Evolutionary conservation across 2,113 vertebrate species (phyloP), one percentile per base, ranked within the genome.

Genomic region (Pluvialis apricaria): DNA sequence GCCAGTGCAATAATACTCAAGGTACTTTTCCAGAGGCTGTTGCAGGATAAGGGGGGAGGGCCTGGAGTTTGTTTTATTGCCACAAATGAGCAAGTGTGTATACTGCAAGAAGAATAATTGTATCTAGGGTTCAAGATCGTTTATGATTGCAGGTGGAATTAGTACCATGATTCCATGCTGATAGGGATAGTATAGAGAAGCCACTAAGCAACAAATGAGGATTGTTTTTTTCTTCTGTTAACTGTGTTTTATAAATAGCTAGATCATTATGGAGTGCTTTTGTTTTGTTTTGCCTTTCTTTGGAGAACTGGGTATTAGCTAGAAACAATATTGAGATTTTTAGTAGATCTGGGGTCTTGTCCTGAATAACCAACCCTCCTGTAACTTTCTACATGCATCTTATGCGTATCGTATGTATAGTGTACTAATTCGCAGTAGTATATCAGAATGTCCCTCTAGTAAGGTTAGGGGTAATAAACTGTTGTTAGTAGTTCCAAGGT

Each of bases 401-500:
- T 54, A 47, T 21, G 7, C 42, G 34, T 55, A 55, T 79, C 40
- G 15, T 94, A 82, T 71, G 88, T 94, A 73, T 68, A 28, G 69
- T 77, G 16, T 51, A 82, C 40, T 87, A 68, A 55, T 61, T 94
- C 4, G 3, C 52, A 71, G 75, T 52, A 72, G 55, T 69, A 78
- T 45, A 86, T 71, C 88, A 88, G 55, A 77, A 76, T 77, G 58
- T 45, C 44, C 62, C 60, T 88, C 70, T 54, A 36, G 86, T 89
- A 94, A 80, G 90, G 73, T 80, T 79, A 61, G 92, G 84, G 76
- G 77, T 94, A 93, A 96, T 97, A 96, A 97, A 97, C 85, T 78
- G 65, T 95, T 87, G 92, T 85, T 95, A 89, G 96, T 95, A 90
- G 88, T 97, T 97, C 97, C 97, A 98, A 98, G 97, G 98, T 98